A percentile compares a stretch with the other conserved stretches of the same genome.
phyloP scores from a whole-genome alignment of 2,797 vertebrate genomes.

The Poeciliopsis gracilis region DNA sequence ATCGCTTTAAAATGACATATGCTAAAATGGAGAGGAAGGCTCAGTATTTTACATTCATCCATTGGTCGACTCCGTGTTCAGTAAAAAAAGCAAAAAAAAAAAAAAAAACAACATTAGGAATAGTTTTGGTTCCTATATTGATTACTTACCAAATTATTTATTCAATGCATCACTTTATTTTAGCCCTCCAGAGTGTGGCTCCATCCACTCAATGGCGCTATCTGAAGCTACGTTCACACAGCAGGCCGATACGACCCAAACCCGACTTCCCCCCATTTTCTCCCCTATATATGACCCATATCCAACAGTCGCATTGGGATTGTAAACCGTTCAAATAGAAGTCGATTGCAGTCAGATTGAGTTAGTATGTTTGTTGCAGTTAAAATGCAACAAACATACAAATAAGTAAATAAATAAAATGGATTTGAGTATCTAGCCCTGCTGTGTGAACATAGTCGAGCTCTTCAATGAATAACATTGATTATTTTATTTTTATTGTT shows the following conservation, averaged over 20 bases:
- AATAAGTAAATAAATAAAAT: neutral
- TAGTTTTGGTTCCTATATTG: neutral
- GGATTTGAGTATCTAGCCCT: neutral
- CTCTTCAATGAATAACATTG: constrained; percentile 6
- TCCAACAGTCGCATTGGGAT: neutral
- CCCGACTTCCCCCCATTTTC: neutral
- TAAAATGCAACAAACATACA: neutral
- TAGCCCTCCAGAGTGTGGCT: constrained; percentile 10
- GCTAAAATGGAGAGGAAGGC: neutral
- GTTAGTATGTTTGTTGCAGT: neutral
- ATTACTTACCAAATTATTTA: neutral
- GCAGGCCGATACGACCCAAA: neutral
- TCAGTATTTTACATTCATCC: neutral
- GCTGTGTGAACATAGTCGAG: neutral
- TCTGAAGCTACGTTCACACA: constrained; percentile 10
- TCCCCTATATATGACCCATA: no score
- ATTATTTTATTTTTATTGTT: neutral
- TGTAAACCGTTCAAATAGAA: no score
- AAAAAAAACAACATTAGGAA: neutral
- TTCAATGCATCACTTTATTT: neutral
- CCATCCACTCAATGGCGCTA: constrained; percentile 44
- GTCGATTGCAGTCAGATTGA: neutral
- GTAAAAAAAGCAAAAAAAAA: no score
- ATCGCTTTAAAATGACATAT: neutral
- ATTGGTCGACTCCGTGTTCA: neutral